Percentiles rank a stretch among this genome's conserved stretches.
phyloP scores from a whole-genome alignment of 2,888 invertebrate genomes.

The Parochlus steinenii region DNA sequence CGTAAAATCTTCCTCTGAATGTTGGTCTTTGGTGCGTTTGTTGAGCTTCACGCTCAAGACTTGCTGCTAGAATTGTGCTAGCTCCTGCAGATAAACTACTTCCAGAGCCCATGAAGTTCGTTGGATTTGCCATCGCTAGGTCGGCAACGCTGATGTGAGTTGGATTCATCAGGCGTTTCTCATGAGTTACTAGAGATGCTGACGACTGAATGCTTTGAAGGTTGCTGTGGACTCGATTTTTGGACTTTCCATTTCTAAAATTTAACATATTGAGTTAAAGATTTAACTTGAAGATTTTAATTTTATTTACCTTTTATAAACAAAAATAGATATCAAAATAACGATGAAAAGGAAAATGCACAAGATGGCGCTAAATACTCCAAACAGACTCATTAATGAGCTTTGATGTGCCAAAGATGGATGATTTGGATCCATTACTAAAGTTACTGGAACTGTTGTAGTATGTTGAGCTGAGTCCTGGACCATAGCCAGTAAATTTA shows the following conservation, averaged over 20 bases:
- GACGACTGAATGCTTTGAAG: slow-evolving; percentile 27
- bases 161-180: slow-evolving; percentile 22
- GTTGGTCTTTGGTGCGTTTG: slow-evolving; percentile 30
- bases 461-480: slow-evolving; percentile 73
- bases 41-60: slow-evolving; percentile 28
- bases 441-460: slow-evolving; percentile 48
- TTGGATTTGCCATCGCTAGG: slow-evolving; percentile 1
- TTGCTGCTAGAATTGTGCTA: slow-evolving; percentile 41
- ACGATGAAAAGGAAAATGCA: slow-evolving; percentile 59
- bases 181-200: slow-evolving; percentile 27
- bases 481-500: slow-evolving; percentile 66
- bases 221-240: slow-evolving; percentile 28
- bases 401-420: slow-evolving; percentile 30
- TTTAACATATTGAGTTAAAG: slow-evolving; percentile 4
- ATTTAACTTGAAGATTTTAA: background rate
- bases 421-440: slow-evolving; percentile 37
- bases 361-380: slow-evolving; percentile 51
- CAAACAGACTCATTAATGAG: slow-evolving; percentile 32
- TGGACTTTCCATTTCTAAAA: slow-evolving; percentile 17
- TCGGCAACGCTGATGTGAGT: background rate
- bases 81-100: slow-evolving; percentile 40
- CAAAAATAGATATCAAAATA: slow-evolving; percentile 55
- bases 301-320: slow-evolving; percentile 49
- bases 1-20: slow-evolving; percentile 27
- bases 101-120: slow-evolving; percentile 29